These are phyloP conservation scores for Platanista minor DNA, from an alignment of 2,113 vertebrate genomes.

Conservation along the genomic window DNA sequence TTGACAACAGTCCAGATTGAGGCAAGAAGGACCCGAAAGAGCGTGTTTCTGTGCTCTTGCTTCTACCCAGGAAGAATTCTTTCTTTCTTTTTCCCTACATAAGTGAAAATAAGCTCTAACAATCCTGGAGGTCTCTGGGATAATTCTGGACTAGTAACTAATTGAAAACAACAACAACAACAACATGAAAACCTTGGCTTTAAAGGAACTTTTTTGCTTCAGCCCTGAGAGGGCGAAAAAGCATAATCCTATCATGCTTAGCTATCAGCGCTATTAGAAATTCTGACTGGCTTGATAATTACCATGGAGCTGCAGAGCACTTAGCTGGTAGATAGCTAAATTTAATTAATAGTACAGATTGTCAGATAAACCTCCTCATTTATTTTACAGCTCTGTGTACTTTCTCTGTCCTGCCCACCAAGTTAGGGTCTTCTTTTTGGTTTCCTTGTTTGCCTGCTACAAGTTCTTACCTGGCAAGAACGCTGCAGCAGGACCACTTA, in stretches of 20 bases:
- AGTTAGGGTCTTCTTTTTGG: not conserved
- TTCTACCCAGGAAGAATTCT: not conserved
- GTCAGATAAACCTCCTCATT: not conserved
- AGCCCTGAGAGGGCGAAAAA: not conserved
- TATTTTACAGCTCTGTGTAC: not conserved
- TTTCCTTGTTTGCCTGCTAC: not conserved
- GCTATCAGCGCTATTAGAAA: conserved; percentile 15
- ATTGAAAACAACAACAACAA: not conserved
- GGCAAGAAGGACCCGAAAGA: not conserved
- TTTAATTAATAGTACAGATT: conserved; percentile 47
- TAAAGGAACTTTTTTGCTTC: not conserved
- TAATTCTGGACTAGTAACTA: not conserved
- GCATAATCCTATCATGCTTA: conserved; percentile 35
- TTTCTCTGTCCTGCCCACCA: not conserved
- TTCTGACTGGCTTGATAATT: conserved; percentile 54
- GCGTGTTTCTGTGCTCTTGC: not conserved
- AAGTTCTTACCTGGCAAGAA: not conserved
- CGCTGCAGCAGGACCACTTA: not conserved
- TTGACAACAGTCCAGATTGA: not conserved
- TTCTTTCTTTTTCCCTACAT: not conserved
- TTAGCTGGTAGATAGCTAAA: conserved; percentile 16
- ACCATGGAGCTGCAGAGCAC: conserved; percentile 32
- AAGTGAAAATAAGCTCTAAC: not conserved
- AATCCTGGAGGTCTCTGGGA: not conserved
- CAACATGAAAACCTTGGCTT: not conserved